These are phyloP conservation scores for Heliconius hermathena DNA, from an alignment of 1,140 invertebrate species.

Conservation along the genomic window DNA sequence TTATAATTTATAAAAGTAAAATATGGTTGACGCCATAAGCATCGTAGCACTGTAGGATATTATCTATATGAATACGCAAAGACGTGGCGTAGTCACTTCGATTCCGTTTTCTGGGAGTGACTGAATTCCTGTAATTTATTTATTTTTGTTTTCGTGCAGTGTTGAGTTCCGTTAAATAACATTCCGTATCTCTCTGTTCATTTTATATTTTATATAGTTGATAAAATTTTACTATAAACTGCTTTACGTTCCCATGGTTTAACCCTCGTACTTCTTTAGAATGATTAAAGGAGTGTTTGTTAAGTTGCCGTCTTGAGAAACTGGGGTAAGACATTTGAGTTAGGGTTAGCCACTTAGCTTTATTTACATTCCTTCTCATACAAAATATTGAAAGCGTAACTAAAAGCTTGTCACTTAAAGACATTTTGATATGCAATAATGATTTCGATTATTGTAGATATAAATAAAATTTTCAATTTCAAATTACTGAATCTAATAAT, in stretches of 20 bases:
- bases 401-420: not conserved
- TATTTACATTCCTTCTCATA: not conserved
- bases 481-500: no score
- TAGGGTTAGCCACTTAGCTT: slow-evolving; percentile 5
- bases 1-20: not conserved
- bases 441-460: no score
- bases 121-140: no score
- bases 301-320: slow-evolving; percentile 8
- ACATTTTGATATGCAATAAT: no score
- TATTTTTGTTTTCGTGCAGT: not conserved
- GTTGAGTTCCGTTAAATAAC: not conserved
- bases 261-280: not conserved
- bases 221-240: not conserved
- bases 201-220: not conserved
- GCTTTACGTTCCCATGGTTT: slow-evolving; percentile 8
- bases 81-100: no score
- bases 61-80: no score
- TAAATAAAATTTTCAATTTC: no score
- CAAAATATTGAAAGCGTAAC: not conserved
- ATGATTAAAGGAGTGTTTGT: not conserved
- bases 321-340: not conserved
- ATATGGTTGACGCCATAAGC: not conserved
- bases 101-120: no score
- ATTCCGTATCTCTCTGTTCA: not conserved
- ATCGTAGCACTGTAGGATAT: no score